Evolutionary conservation across 1,140 invertebrate genomes (phyloP).

Genomic region (Zaprionus africanus): DNA sequence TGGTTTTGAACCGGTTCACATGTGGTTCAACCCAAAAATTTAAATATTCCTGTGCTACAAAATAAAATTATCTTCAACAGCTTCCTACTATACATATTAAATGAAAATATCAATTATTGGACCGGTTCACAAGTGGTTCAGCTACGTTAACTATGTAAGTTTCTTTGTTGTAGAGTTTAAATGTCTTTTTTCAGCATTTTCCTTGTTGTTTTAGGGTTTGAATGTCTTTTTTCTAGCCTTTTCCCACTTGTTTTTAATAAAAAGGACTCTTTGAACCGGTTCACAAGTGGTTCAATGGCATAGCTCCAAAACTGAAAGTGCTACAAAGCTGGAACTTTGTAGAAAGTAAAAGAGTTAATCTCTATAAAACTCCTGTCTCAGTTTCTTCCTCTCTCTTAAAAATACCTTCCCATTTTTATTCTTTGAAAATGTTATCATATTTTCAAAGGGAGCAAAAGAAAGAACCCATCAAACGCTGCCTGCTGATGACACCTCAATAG

Average conservation of each 20-base stretch:
- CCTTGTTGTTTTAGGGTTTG: too few species aligned
- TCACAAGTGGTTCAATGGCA: neutral
- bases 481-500: slow-evolving; percentile 66
- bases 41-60: too few species aligned
- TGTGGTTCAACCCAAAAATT: too few species aligned
- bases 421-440: slow-evolving; percentile 4
- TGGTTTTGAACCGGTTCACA: neutral
- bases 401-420: neutral
- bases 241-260: too few species aligned
- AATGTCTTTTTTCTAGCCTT: too few species aligned
- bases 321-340: neutral
- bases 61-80: too few species aligned
- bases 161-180: too few species aligned
- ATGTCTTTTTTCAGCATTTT: too few species aligned
- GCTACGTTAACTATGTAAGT: too few species aligned
- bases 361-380: neutral
- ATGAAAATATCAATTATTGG: neutral
- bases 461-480: slow-evolving; percentile 25
- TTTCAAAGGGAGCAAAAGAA: slow-evolving; percentile 9
- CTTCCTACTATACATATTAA: neutral
- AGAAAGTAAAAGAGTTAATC: neutral
- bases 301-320: neutral
- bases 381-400: neutral
- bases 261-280: neutral
- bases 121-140: neutral